Evolutionary conservation across 2,113 vertebrate species (phyloP).

Genomic region (Enhydra lutris): DNA sequence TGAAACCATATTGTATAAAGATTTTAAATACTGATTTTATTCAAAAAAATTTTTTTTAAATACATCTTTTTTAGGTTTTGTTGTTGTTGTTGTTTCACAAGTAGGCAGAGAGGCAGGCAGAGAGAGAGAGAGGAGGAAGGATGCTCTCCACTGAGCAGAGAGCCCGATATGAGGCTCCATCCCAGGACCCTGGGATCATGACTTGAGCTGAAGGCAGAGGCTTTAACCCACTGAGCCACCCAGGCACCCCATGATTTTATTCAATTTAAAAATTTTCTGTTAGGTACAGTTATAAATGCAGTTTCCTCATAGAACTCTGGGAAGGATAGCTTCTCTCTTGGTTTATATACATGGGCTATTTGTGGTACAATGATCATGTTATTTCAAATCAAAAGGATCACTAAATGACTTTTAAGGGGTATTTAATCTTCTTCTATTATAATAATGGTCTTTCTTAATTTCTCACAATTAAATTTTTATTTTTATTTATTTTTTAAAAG

Average conservation of each 20-base stretch:
- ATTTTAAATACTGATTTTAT: not conserved
- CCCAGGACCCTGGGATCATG: too few relatives aligned
- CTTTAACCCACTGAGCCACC: too few relatives aligned
- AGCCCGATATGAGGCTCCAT: too few relatives aligned
- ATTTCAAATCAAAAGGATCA: not conserved
- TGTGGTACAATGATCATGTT: not conserved
- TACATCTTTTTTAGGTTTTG: too few relatives aligned
- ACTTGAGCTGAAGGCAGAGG: too few relatives aligned
- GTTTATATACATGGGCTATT: not conserved
- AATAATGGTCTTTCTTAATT: not conserved
- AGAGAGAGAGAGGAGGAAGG: too few relatives aligned
- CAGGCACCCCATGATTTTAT: not conserved
- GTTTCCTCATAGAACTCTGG: not conserved
- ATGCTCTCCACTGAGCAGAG: too few relatives aligned
- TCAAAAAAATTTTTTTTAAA: too few relatives aligned
- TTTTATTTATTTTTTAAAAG: not conserved
- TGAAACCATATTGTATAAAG: not conserved
- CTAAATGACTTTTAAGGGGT: not conserved
- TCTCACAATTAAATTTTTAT: not conserved
- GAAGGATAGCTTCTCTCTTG: not conserved
- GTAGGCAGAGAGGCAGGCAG: too few relatives aligned
- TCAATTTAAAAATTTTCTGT: not conserved
- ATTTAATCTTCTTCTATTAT: not conserved
- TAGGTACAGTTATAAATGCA: not conserved
- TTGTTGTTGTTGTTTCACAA: too few relatives aligned